phyloP scores from a whole-genome alignment of 2,113 vertebrate genomes.

The Thunnus thynnus region DNA sequence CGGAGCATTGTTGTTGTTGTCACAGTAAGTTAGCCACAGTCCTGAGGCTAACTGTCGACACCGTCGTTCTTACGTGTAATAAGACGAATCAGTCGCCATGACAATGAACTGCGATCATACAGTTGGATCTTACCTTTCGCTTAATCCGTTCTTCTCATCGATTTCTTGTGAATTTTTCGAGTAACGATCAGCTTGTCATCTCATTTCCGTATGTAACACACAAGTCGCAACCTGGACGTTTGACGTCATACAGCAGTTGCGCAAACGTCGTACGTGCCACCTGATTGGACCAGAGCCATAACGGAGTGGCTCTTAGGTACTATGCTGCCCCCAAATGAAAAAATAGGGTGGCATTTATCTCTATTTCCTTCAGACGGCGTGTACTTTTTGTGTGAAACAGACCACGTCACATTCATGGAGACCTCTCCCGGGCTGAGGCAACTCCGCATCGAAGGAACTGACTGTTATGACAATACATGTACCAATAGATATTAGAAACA shows the following conservation, averaged over 20 bases:
- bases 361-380: no score
- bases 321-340: no score
- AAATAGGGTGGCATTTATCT: no score
- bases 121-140: constrained; percentile 32
- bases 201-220: constrained; percentile 45
- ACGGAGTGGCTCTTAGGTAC: no score
- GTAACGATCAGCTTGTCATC: constrained; percentile 24
- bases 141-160: not conserved
- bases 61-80: not conserved
- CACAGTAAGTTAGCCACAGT: constrained; percentile 15
- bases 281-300: constrained; percentile 30
- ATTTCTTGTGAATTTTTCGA: not conserved
- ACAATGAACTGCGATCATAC: accelerated
- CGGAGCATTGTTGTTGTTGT: constrained; percentile 33
- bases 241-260: constrained; percentile 30
- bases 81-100: not conserved
- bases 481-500: no score
- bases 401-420: no score
- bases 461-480: no score
- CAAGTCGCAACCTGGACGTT: not conserved
- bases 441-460: no score
- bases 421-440: no score
- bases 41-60: not conserved
- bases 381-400: no score
- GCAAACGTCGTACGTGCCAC: not conserved